Evolutionary conservation across 2,888 invertebrate species (phyloP).

Genomic region (Leptinotarsa tumamoca): DNA sequence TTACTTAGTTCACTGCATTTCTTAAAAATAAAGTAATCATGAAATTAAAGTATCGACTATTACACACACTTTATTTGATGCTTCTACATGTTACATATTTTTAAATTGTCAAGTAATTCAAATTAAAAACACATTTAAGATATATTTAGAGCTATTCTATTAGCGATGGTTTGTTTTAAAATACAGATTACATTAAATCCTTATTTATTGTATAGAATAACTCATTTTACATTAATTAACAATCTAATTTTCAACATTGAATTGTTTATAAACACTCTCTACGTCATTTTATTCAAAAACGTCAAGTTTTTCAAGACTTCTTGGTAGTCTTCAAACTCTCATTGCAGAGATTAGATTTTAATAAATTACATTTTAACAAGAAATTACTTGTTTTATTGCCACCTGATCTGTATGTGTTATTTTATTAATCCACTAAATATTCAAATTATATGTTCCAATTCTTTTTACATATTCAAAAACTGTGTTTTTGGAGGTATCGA

Average conservation of each 20-base stretch:
- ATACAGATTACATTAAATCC: neutral
- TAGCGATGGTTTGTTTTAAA: neutral
- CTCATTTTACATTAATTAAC: slow-evolving; percentile 12
- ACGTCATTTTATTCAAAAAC: neutral
- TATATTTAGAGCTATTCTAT: slow-evolving; percentile 18
- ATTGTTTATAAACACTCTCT: slow-evolving; percentile 13
- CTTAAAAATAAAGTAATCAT: neutral
- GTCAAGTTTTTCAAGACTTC: neutral
- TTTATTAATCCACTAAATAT: too few species aligned
- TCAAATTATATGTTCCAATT: too few species aligned
- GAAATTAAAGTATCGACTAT: slow-evolving; percentile 4
- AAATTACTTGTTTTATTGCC: neutral
- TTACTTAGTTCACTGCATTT: neutral
- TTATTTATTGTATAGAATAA: slow-evolving; percentile 13
- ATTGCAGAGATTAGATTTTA: neutral
- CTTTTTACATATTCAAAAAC: too few species aligned
- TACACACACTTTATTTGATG: slow-evolving; percentile 4
- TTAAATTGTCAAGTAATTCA: slow-evolving; percentile 1
- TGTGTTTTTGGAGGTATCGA: too few species aligned
- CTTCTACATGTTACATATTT: slow-evolving; percentile 18
- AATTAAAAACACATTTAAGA: neutral
- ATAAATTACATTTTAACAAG: neutral
- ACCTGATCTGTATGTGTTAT: neutral
- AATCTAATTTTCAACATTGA: slow-evolving; percentile 4
- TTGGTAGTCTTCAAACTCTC: neutral